These are phyloP conservation scores for Umimayanthus chanpuru DNA, from an alignment of 92 coral and sea anemone species.

Conservation along the genomic window DNA sequence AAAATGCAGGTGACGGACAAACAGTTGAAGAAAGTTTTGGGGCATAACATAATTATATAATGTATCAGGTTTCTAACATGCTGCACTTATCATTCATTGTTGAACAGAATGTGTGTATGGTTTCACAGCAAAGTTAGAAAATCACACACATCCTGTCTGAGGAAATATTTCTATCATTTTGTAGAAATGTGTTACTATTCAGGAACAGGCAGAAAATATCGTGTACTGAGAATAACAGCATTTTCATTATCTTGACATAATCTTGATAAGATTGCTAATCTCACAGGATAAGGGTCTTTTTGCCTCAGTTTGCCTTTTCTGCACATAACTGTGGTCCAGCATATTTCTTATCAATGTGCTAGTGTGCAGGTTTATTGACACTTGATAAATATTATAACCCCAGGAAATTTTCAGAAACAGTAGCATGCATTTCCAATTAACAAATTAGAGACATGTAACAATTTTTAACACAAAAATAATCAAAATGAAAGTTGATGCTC, in stretches of 20 bases:
- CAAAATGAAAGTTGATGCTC: background rate
- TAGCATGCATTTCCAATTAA: constrained; percentile 17
- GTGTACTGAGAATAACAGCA: background rate
- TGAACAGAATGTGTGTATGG: background rate
- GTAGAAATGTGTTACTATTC: background rate
- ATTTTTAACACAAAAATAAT: background rate
- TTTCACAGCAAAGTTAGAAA: background rate
- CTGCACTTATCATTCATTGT: background rate
- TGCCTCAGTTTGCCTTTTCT: background rate
- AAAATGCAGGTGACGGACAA: background rate
- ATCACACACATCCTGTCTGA: background rate
- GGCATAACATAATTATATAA: background rate
- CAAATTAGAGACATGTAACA: constrained; percentile 10
- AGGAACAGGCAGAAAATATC: background rate
- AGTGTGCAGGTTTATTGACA: background rate
- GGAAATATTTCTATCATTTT: background rate
- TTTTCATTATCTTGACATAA: constrained; percentile 11
- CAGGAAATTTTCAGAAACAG: background rate
- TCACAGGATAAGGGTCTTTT: background rate
- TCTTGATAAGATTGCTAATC: background rate
- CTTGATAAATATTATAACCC: background rate
- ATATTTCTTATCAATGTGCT: background rate
- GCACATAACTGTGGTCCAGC: background rate
- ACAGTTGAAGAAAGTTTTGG: background rate
- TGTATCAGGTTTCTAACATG: constrained; percentile 18